Percentiles rank a stretch among this genome's conserved stretches.
These are phyloP conservation scores for Temnothorax unifasciatus DNA, from an alignment of 2,888 invertebrate genomes.

Conservation along the genomic window DNA sequence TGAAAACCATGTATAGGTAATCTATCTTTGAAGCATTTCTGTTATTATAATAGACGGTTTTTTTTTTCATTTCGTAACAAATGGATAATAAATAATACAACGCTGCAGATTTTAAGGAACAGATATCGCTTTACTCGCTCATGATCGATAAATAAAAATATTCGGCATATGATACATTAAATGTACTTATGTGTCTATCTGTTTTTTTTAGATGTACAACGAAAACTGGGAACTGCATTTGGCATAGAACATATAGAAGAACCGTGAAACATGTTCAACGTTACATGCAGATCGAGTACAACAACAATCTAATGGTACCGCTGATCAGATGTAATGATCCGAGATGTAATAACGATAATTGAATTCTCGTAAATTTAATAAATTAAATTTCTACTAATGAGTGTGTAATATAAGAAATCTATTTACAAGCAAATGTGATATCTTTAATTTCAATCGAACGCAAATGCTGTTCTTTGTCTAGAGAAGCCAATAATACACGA, in stretches of 20 bases:
- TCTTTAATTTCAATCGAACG: slow-evolving; percentile 81
- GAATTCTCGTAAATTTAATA: slow-evolving; percentile 80
- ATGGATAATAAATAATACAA: slow-evolving; percentile 68
- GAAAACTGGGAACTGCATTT: slow-evolving; percentile 87
- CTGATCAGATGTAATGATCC: slow-evolving; percentile 82
- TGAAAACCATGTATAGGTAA: slow-evolving; percentile 84
- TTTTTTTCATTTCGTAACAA: slow-evolving; percentile 49
- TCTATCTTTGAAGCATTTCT: background rate
- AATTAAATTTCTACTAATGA: slow-evolving; percentile 84
- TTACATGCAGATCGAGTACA: slow-evolving; percentile 89
- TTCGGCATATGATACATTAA: slow-evolving; percentile 80
- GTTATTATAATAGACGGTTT: slow-evolving; percentile 34
- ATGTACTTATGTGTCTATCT: slow-evolving; percentile 80
- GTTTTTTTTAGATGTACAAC: slow-evolving; percentile 87
- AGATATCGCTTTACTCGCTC: slow-evolving; percentile 76
- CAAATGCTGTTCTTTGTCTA: slow-evolving; percentile 78
- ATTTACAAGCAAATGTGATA: slow-evolving; percentile 85
- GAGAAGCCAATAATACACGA: slow-evolving; percentile 80
- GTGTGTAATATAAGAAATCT: slow-evolving; percentile 81
- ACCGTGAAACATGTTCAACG: slow-evolving; percentile 90
- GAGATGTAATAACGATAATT: slow-evolving; percentile 78
- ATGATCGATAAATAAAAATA: slow-evolving; percentile 79
- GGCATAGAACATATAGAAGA: slow-evolving; percentile 90
- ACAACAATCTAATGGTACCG: slow-evolving; percentile 84
- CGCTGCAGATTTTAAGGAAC: slow-evolving; percentile 70